Percentiles rank a stretch among this genome's conserved stretches.
Conservation (phyloP, 2,113 vertebrate genomes). For the western clawed frog (Xenopus tropicalis) region DNA sequence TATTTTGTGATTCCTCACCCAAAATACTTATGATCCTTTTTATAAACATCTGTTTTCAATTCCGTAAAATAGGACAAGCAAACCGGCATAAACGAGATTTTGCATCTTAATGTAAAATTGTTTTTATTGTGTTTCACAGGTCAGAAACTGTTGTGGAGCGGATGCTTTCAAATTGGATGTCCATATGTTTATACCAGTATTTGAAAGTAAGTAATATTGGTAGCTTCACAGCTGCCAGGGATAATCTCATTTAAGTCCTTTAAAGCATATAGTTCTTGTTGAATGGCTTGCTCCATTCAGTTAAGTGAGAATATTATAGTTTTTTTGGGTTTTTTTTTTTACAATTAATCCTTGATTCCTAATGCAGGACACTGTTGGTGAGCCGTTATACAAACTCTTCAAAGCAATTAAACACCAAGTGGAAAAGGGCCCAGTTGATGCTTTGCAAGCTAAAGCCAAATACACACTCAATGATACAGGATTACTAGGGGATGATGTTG, state of each 20-base stretch:
- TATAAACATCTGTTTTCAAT: no score
- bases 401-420: conserved; percentile 97
- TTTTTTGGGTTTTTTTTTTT: no score
- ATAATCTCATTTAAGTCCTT: no score
- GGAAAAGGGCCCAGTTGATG: conserved; percentile 94
- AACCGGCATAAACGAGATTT: no score
- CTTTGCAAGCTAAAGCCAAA: conserved; percentile 90
- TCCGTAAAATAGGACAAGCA: no score
- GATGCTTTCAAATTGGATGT: conserved; percentile 99
- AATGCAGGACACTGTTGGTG: conserved; percentile 85
- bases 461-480: conserved; percentile 96
- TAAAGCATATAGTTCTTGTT: no score
- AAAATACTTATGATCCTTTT: no score
- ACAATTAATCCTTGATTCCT: background rate
- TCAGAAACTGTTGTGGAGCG: conserved; percentile 96
- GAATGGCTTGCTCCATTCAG: no score
- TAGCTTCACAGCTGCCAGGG: no score
- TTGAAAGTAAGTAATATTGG: conserved; percentile 74
- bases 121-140: conserved; percentile 57
- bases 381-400: conserved; percentile 92
- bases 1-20: no score
- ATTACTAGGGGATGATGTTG: conserved; percentile 90
- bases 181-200: conserved; percentile 96
- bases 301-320: no score
- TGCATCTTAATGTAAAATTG: no score